These are phyloP conservation scores for Drosophila dunni DNA, from an alignment of 1,140 invertebrate species.

Conservation along the genomic window DNA sequence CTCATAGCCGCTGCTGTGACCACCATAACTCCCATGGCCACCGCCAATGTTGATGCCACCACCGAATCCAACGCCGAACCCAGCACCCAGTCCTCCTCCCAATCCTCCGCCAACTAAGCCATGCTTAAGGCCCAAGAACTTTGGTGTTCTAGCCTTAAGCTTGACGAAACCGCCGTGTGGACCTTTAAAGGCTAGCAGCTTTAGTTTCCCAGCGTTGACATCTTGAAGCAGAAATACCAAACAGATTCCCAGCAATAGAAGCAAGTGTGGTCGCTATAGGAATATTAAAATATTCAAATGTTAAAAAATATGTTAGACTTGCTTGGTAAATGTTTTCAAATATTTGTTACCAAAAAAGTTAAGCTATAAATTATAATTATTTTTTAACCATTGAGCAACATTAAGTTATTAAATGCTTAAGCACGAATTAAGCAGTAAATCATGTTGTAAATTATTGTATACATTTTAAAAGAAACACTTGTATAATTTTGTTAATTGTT, in stretches of 20 bases:
- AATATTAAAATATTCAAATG: not conserved
- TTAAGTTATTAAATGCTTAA: too few relatives aligned
- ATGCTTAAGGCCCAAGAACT: conserved; percentile 65
- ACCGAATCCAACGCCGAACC: conserved; percentile 25
- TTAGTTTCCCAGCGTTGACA: conserved; percentile 55
- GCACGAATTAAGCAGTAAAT: too few relatives aligned
- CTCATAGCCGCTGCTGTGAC: conserved; percentile 54
- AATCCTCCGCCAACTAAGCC: conserved; percentile 54
- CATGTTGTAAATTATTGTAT: not conserved
- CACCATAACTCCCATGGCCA: conserved; percentile 50
- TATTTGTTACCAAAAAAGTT: too few relatives aligned
- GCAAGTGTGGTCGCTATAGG: conserved; percentile 27
- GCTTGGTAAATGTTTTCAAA: not conserved
- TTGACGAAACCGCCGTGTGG: conserved; percentile 64
- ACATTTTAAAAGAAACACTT: not conserved
- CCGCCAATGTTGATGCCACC: conserved; percentile 44
- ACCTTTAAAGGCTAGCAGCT: conserved; percentile 71
- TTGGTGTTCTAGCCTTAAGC: conserved; percentile 63
- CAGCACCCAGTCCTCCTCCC: conserved; percentile 43
- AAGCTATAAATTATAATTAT: too few relatives aligned
- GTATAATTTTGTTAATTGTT: too few relatives aligned
- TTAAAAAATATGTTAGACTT: too few relatives aligned
- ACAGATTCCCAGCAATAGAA: conserved; percentile 48
- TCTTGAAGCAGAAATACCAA: conserved; percentile 34
- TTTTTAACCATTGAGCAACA: too few relatives aligned